Conservation (phyloP, 2,113 vertebrate genomes). For the Porphyrio hochstetteri region DNA sequence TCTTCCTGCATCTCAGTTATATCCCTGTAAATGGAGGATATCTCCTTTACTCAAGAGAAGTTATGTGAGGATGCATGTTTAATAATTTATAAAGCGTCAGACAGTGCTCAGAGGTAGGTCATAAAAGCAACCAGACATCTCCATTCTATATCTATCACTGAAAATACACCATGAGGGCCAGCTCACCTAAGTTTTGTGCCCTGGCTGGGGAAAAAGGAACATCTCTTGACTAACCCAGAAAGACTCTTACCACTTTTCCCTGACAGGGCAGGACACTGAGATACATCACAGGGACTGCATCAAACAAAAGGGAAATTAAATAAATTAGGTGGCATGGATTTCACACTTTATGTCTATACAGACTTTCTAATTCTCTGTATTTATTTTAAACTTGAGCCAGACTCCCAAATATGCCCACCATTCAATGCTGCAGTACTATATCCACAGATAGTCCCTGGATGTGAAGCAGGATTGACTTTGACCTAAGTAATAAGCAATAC, state of each 20-base stretch:
- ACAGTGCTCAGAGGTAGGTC: background rate
- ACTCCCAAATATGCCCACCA: background rate
- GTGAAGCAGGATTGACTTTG: background rate
- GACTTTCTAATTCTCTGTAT: background rate
- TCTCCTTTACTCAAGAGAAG: background rate
- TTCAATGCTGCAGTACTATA: background rate
- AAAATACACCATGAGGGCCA: background rate
- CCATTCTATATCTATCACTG: background rate
- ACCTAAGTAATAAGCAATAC: background rate
- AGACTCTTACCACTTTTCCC: background rate
- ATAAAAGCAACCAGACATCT: background rate
- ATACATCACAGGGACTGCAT: accelerated
- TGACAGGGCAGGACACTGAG: background rate
- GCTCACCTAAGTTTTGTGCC: background rate
- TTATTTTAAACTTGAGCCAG: background rate
- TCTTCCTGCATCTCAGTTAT: background rate
- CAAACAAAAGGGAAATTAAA: background rate
- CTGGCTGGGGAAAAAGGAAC: background rate
- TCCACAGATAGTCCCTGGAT: background rate
- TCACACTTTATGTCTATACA: background rate
- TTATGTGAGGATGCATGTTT: background rate
- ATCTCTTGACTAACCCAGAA: background rate
- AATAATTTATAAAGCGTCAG: background rate
- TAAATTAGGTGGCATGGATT: background rate
- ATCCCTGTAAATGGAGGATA: background rate